Percentiles rank a stretch among this genome's conserved stretches.
Evolutionary conservation across 1,140 invertebrate genomes (phyloP).

Genomic region (Euura saliciscinereae): DNA sequence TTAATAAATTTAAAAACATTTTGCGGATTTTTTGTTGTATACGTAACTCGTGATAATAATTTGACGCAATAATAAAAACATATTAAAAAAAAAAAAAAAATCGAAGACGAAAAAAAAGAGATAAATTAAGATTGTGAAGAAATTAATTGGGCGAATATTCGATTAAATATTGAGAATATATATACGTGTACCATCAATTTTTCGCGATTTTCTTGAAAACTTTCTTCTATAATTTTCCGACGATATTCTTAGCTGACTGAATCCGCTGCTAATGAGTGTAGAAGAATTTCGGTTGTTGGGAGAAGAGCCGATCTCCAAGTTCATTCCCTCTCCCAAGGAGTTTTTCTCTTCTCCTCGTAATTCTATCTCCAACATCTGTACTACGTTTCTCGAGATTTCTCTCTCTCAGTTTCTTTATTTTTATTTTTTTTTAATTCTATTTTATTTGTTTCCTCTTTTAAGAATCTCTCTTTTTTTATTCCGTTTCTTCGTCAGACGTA

Average conservation of each 20-base stretch:
- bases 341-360: conserved; percentile 20
- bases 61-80: background rate
- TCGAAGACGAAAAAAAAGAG: background rate
- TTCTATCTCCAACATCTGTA: conserved; percentile 37
- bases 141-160: background rate
- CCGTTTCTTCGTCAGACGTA: no score
- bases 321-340: conserved; percentile 32
- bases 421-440: background rate
- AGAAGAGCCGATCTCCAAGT: conserved; percentile 4
- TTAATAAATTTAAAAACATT: no score
- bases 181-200: background rate
- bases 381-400: background rate
- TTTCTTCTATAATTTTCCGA: conserved; percentile 35
- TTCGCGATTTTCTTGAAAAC: conserved; percentile 1
- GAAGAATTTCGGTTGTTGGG: conserved; percentile 28
- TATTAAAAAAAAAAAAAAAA: conserved; percentile 7
- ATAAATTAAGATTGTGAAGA: background rate
- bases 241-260: conserved; percentile 34
- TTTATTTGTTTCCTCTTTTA: background rate
- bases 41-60: background rate
- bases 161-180: background rate
- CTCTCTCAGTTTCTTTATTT: background rate
- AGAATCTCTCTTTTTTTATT: no score
- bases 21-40: no score
- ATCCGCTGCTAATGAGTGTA: conserved; percentile 32